Conservation (phyloP, 2,797 vertebrate species). For the Hippocampus kuda region DNA sequence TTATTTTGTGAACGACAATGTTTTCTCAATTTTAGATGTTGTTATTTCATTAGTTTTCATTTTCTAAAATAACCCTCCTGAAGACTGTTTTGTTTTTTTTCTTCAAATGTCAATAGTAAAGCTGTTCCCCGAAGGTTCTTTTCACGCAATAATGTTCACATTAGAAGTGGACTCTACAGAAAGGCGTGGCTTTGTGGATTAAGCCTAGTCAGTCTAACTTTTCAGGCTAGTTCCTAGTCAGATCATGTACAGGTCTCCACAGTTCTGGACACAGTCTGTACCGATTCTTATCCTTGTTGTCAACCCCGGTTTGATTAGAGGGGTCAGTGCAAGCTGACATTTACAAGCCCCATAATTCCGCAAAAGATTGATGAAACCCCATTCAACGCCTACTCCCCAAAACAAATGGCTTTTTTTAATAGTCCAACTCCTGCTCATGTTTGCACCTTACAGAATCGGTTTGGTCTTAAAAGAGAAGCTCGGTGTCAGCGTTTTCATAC, state of each 20-base stretch:
- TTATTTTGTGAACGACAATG: no score
- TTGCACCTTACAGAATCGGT: constrained; percentile 6
- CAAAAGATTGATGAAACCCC: constrained; percentile 52
- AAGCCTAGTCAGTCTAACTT: neutral
- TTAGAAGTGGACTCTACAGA: neutral
- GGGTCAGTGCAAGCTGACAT: constrained; percentile 51
- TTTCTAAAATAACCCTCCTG: no score
- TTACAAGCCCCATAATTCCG: constrained; percentile 57
- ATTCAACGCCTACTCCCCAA: constrained; percentile 22
- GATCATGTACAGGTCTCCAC: constrained; percentile 15
- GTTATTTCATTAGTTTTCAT: no score
- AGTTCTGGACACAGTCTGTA: constrained; percentile 23
- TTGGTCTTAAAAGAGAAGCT: constrained; percentile 14
- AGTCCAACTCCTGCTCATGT: constrained; percentile 13
- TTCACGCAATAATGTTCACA: neutral
- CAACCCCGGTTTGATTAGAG: constrained; percentile 32
- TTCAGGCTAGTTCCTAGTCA: constrained; percentile 1
- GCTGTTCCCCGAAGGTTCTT: no score
- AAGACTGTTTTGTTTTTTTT: neutral
- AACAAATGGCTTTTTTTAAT: constrained; percentile 28
- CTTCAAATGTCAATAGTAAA: no score
- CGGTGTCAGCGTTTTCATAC: constrained; percentile 22
- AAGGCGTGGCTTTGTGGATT: neutral
- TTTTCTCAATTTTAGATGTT: no score
- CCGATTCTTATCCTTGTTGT: constrained; percentile 32